Conservation (phyloP, 2,888 invertebrate species). For the Fissipunctia ypsillon region DNA sequence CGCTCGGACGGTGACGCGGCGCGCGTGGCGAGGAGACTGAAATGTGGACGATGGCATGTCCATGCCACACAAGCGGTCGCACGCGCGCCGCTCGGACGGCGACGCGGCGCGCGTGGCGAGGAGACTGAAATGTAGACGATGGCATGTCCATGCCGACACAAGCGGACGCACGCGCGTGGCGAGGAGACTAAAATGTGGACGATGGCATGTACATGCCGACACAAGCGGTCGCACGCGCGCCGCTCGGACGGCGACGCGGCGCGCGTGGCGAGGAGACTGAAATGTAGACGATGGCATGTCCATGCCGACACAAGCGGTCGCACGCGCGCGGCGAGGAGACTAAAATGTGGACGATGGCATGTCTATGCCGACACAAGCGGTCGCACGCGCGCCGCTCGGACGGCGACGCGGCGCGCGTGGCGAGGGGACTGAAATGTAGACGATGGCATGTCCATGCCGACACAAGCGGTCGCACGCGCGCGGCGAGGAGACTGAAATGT, state of each 20-base stretch:
- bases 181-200: constrained; percentile 76
- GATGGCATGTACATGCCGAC: constrained; percentile 94
- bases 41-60: constrained; percentile 93
- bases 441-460: constrained; percentile 94
- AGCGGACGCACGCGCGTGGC: constrained; percentile 89
- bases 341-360: constrained; percentile 92
- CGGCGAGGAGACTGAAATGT: constrained; percentile 52
- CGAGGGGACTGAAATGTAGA: constrained; percentile 76
- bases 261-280: no score
- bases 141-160: constrained; percentile 93
- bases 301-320: constrained; percentile 92
- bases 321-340: constrained; percentile 84
- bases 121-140: constrained; percentile 87
- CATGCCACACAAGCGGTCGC: constrained; percentile 92
- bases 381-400: constrained; percentile 91
- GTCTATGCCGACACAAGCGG: constrained; percentile 92
- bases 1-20: constrained; percentile 82
- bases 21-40: no score
- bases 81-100: constrained; percentile 90
- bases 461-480: constrained; percentile 92
- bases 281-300: constrained; percentile 93
- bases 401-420: no score
- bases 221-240: constrained; percentile 91
- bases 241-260: constrained; percentile 82
- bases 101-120: no score